Base-by-base conservation (phyloP, 2,888 invertebrate species). In the Mechanitis messenoides region DNA sequence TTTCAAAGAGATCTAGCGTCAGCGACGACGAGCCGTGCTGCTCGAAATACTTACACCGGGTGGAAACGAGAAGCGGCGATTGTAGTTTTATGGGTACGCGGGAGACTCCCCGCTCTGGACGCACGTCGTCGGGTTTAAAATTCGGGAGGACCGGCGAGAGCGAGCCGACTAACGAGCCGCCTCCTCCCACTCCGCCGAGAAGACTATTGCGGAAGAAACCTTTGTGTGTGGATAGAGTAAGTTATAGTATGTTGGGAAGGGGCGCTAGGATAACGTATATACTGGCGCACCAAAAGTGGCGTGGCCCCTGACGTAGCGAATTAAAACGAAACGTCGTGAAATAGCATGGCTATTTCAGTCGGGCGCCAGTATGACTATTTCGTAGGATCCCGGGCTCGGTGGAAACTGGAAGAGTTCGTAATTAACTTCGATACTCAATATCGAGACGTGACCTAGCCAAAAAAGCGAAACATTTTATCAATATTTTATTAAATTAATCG, bases 161-260 rank as follows among this genome's bases (percentile, higher is more conserved):
- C 64, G 77, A 71, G 53, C 62, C 59, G 38, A 64, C 75, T 6
- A 75, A 76, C 79, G 73, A 76, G 53, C 75, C 79, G 5, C 64
- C 76, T 5, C 74, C 78, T 53, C 79, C 84, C 4, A 74, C 73
- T 28, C 80, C 80, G 12, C 80, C 81, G 7, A 71, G 71, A 7
- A 71, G 81, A 31, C 53, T 72, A 45, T 61, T 72, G 28, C 74
- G 71, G 65, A 80, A 79, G 68, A 79, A 73, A 59, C 42, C 61
- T 35, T 20, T 69, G 60, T 66, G 70, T 47, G 61, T 60, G 4
- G 70, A 74, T 47, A 69, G 63, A 53, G 82, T 83, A 61, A 72
- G 73, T 67, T 12, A 11, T 11, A 28, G 11, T 5, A 20, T 20
- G 20, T 20, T 20, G 20, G 20, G 20, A 20, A 20, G 20, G 20